A percentile compares a stretch with the other conserved stretches of the same genome.
Conservation (phyloP, 92 coral and sea anemone species). For the Zoanthus solanderi region DNA sequence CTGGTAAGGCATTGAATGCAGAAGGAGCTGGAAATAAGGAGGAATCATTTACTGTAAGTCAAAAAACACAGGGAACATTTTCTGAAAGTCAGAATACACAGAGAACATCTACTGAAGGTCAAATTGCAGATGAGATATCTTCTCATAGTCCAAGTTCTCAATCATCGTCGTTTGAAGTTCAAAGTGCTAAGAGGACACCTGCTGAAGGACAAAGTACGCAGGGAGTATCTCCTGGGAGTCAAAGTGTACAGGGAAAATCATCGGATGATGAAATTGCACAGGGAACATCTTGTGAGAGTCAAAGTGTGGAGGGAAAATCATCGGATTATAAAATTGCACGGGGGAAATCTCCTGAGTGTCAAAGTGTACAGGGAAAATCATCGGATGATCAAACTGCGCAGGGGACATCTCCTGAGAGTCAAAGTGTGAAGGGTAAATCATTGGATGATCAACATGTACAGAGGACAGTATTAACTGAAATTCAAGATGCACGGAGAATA, state of each 20-base stretch:
- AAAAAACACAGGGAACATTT: not conserved
- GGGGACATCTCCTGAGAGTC: not conserved
- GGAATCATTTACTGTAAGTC: not conserved
- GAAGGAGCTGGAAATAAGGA: no score
- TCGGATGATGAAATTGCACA: no score
- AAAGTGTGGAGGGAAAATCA: not conserved
- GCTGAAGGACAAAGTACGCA: not conserved
- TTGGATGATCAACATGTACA: not conserved
- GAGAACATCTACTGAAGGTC: not conserved
- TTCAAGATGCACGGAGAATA: not conserved
- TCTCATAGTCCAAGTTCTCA: no score
- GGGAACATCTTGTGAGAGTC: no score
- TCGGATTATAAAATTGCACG: no score
- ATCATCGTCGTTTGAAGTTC: no score
- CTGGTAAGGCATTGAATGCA: not conserved
- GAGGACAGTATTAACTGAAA: not conserved
- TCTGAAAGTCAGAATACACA: not conserved
- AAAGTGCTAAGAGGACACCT: not conserved
- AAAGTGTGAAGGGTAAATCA: not conserved
- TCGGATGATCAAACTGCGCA: no score
- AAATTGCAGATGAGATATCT: not conserved
- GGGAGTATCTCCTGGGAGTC: not conserved
- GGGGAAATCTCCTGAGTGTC: not conserved
- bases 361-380: no score
- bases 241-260: not conserved